A percentile compares a stretch with the other conserved stretches of the same genome.
Evolutionary conservation across 2,797 vertebrate species (phyloP).

Genomic region (Scolopax bukidnonensis): DNA sequence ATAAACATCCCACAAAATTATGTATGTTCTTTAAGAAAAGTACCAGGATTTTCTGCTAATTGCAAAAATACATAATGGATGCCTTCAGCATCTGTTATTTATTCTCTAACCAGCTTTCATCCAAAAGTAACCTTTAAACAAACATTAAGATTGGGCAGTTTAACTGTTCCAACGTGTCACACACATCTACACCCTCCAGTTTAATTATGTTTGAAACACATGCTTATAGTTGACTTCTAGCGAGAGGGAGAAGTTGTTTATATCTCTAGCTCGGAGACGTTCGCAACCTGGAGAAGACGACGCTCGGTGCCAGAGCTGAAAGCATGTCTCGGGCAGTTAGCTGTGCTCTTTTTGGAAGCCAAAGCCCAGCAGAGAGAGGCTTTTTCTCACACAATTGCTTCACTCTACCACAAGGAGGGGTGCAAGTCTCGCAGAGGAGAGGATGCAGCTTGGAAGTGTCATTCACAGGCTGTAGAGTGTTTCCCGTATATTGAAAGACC

Average conservation of each 20-base stretch:
- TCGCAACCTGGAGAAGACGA: neutral
- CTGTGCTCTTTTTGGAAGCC: neutral
- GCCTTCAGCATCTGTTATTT: conserved; percentile 76
- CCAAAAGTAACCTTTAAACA: conserved; percentile 80
- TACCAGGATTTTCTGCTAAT: conserved; percentile 77
- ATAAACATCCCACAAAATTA: conserved; percentile 77
- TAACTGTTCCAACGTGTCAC: conserved; percentile 71
- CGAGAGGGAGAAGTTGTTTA: conserved; percentile 14
- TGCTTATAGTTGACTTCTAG: neutral
- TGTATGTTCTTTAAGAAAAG: conserved; percentile 79
- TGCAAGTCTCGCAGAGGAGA: conserved; percentile 33
- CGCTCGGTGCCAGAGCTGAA: neutral
- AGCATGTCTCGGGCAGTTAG: neutral
- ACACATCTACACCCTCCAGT: neutral
- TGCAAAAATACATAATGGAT: conserved; percentile 80
- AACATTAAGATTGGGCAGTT: conserved; percentile 72
- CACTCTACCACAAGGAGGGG: conserved; percentile 61
- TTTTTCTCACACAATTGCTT: neutral
- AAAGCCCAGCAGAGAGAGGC: neutral
- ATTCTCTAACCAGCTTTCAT: conserved; percentile 74
- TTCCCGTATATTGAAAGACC: neutral
- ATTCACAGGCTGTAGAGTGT: accelerated
- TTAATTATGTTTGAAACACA: conserved; percentile 15
- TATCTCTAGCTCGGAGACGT: neutral
- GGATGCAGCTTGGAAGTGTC: neutral